Conservation (phyloP, 2,797 vertebrate genomes). For the Enteromius unitaeniatus region DNA sequence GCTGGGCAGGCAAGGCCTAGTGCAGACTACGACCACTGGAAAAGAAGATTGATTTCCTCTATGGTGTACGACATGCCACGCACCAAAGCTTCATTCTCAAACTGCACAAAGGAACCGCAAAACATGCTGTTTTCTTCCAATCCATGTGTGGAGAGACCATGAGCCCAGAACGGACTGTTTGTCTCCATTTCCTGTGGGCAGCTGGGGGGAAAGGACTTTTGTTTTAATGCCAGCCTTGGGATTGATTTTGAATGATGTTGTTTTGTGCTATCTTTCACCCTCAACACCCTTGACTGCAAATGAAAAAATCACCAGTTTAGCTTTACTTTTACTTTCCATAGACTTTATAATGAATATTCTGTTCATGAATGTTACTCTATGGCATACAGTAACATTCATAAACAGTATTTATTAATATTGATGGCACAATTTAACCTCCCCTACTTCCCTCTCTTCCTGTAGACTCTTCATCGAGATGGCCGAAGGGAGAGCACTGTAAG, state of each 20-base stretch:
- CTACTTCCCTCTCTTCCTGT: slow-evolving; percentile 38
- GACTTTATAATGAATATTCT: too few relatives aligned
- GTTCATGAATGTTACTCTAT: too few relatives aligned
- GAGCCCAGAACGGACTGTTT: background rate
- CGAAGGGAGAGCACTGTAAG: slow-evolving; percentile 94
- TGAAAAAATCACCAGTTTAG: background rate
- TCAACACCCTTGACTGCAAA: slow-evolving; percentile 1
- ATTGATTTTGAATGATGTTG: slow-evolving; percentile 40
- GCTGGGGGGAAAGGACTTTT: background rate
- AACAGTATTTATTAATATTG: too few relatives aligned
- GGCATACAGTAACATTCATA: too few relatives aligned
- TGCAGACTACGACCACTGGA: slow-evolving; percentile 51
- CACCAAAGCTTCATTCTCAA: slow-evolving; percentile 72
- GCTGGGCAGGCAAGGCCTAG: slow-evolving; percentile 53
- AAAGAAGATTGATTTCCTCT: slow-evolving; percentile 84
- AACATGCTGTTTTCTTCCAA: slow-evolving; percentile 62
- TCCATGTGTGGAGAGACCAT: slow-evolving; percentile 54
- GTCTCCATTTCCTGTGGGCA: slow-evolving; percentile 31
- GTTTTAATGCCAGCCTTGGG: slow-evolving; percentile 9
- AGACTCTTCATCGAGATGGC: slow-evolving; percentile 91
- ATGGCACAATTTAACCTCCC: background rate
- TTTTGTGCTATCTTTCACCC: slow-evolving; percentile 8
- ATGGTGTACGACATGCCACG: slow-evolving; percentile 77
- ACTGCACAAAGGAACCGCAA: slow-evolving; percentile 71
- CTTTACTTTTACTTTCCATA: background rate